Base-by-base conservation (phyloP, 2,797 vertebrate species). In the Bovichtus variegatus region DNA sequence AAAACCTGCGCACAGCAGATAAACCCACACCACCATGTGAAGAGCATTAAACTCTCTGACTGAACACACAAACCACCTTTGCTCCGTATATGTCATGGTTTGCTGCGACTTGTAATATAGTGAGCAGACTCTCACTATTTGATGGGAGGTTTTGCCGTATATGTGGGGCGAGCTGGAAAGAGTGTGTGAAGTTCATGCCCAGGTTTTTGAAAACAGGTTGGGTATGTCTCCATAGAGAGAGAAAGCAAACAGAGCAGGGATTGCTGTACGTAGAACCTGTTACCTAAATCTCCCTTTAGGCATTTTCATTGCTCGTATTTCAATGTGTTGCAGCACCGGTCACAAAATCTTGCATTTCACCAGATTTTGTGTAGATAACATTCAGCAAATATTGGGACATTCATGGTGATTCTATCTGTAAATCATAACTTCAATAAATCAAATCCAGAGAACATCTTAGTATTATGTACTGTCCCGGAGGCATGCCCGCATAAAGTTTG, bases 181-280 rank as follows among this genome's bases (percentile, higher is more conserved):
- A 55, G 16, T 54, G 53, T 75, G 80, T 78, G 25, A 76, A 66
- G 54, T 81, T 61, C 43, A 62, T 60, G 65, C 50, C 18, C 38
- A 43, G 23, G 34, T 46, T 86, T 44, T 47, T 65, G 29, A 71
- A 80, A 76, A 65, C 40, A 72, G 55, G 16, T 46, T 62, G 36
- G 15, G 23, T 50, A 67, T 79, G 38, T 84, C 72, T 29, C 43
- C 27, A 46, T 1, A 49, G 21, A 58, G 38, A 44, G 79, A 78
- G 43, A 73, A 87, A 69, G 41, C 65, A 80, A 84, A 80, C 85
- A 77, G 61, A 74, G 25, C 53, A 59, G 27, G 36, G 47, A 51
- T 29, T 57, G 60, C 62, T 79, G 54, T 53, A 53, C 70, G 74
- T 4, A 15, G 27, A 74, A 69, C 29, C 46, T 65, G 61, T 13